phyloP scores from a whole-genome alignment of 2,113 vertebrate species.

The Prunella himalayana region DNA sequence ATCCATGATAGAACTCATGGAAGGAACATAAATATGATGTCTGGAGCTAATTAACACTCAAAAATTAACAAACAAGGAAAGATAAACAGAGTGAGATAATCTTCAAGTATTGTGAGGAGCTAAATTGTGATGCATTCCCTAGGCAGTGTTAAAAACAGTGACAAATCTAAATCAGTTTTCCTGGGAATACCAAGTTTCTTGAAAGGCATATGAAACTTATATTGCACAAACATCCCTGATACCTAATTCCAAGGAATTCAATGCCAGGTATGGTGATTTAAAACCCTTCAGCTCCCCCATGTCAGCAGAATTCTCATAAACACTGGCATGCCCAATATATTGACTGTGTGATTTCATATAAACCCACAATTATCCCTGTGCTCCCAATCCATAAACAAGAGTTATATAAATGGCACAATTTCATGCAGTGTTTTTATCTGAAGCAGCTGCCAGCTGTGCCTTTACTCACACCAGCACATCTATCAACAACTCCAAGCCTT shows the following conservation, averaged over 20 bases:
- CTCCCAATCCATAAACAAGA: neutral
- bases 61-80: neutral
- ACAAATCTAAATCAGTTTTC: neutral
- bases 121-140: neutral
- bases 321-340: neutral
- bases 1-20: neutral
- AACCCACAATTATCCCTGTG: neutral
- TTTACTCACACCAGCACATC: conserved; percentile 12
- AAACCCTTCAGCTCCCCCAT: fast-evolving
- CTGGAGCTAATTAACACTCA: neutral
- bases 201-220: neutral
- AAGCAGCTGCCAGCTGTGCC: conserved; percentile 21
- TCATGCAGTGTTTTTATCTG: neutral
- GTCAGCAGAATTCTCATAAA: neutral
- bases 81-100: neutral
- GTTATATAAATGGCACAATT: conserved; percentile 8
- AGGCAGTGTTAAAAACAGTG: neutral
- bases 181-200: neutral
- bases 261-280: neutral
- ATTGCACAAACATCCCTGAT: neutral
- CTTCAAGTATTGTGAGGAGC: neutral
- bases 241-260: neutral
- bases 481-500: conserved; percentile 1
- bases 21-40: neutral
- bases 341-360: neutral